These are phyloP conservation scores for Gopherus flavomarginatus DNA, from an alignment of 2,113 vertebrate genomes.

Conservation along the genomic window DNA sequence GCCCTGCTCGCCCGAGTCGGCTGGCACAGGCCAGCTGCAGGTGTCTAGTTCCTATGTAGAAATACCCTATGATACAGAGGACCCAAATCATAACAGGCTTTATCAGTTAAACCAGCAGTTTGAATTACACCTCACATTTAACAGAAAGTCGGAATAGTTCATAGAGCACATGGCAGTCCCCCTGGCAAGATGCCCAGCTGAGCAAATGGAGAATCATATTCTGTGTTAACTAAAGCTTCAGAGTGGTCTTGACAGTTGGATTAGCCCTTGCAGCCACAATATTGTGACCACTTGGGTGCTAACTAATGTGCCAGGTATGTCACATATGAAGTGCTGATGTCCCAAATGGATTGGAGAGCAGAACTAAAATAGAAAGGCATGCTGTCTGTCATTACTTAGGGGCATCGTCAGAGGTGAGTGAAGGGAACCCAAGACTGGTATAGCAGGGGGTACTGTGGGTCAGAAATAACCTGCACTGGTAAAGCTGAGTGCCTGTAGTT, in stretches of 20 bases:
- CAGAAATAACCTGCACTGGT: accelerated
- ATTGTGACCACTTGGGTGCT: background rate
- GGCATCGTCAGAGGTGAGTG: background rate
- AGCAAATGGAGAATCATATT: background rate
- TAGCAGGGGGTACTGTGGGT: background rate
- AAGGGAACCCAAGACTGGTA: background rate
- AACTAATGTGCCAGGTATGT: background rate
- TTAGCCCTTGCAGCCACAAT: background rate
- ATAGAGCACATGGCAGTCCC: background rate
- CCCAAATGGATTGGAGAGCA: background rate
- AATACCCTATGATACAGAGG: background rate
- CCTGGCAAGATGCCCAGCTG: background rate
- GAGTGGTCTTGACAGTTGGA: background rate
- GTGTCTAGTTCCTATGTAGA: background rate
- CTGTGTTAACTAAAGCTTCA: background rate
- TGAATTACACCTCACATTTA: background rate
- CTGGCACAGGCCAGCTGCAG: background rate
- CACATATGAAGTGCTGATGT: background rate
- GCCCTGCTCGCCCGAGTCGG: background rate
- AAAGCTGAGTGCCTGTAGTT: accelerated
- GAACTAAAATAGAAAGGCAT: background rate
- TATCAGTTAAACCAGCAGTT: background rate
- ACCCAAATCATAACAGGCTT: background rate
- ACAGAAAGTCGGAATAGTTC: background rate
- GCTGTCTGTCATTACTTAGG: background rate